phyloP scores from a whole-genome alignment of 2,113 vertebrate genomes.

The Bucco capensis region DNA sequence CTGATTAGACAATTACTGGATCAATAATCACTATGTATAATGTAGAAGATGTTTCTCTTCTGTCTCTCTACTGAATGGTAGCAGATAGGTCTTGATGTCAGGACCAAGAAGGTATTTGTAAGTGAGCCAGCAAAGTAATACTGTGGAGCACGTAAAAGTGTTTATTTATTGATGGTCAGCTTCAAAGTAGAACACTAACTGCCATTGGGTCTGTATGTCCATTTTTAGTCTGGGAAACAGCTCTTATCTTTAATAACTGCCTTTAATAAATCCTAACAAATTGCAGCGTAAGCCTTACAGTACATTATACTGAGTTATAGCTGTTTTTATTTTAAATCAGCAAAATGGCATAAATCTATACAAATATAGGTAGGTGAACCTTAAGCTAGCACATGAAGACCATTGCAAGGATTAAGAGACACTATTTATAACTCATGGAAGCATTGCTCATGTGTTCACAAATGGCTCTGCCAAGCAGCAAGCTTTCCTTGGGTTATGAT shows the following conservation, averaged over 20 bases:
- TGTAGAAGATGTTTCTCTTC: background rate
- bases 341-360: background rate
- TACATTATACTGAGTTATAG: background rate
- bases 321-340: background rate
- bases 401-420: conserved; percentile 53
- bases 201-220: background rate
- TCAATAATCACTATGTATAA: background rate
- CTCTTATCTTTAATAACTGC: background rate
- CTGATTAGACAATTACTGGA: background rate
- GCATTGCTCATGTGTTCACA: conserved; percentile 48
- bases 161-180: background rate
- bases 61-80: background rate
- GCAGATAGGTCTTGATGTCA: background rate
- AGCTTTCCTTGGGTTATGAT: conserved; percentile 20
- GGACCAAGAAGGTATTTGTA: background rate
- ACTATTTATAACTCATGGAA: conserved; percentile 55
- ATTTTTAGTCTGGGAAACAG: background rate
- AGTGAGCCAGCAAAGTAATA: background rate
- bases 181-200: background rate
- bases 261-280: background rate
- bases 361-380: conserved; percentile 34
- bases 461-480: conserved; percentile 41
- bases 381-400: conserved; percentile 38
- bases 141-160: background rate
- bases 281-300: background rate